phyloP scores from a whole-genome alignment of 1,140 invertebrate species.

The Melitaea cinxia region DNA sequence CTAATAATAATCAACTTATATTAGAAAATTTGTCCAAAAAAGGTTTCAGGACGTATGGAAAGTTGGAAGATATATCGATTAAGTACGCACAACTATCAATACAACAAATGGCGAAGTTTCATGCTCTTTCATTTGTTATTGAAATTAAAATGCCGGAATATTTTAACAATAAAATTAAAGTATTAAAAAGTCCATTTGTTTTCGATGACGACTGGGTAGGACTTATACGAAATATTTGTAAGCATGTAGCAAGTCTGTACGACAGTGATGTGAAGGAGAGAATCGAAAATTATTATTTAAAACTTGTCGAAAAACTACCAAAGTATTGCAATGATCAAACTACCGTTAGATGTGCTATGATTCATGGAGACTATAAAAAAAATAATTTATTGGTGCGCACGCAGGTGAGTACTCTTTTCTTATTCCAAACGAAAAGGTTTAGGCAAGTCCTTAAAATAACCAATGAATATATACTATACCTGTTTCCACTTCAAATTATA shows the following conservation, averaged over 20 bases:
- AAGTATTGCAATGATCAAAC: constrained; percentile 23
- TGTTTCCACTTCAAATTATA: no score
- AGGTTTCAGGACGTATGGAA: constrained; percentile 38
- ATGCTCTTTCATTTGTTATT: constrained; percentile 42
- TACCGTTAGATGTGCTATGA: constrained; percentile 32
- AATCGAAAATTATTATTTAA: constrained; percentile 30
- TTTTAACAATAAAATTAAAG: constrained; percentile 38
- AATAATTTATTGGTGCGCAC: constrained; percentile 49
- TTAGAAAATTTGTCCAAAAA: constrained; percentile 44
- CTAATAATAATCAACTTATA: constrained; percentile 34
- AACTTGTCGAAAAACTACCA: constrained; percentile 29
- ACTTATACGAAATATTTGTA: constrained; percentile 6
- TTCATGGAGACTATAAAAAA: constrained; percentile 47
- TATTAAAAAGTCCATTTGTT: constrained; percentile 6
- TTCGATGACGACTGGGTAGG: constrained; percentile 28
- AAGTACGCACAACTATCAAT: constrained; percentile 42
- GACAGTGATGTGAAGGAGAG: constrained; percentile 28
- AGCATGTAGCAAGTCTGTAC: constrained; percentile 18
- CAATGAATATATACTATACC: no score
- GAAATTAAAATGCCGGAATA: constrained; percentile 41
- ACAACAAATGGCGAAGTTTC: constrained; percentile 47
- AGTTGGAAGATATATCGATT: constrained; percentile 37
- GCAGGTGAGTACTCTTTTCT: constrained; percentile 39
- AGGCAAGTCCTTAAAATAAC: no score
- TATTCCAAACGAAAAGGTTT: no score